phyloP scores from a whole-genome alignment of 2,797 vertebrate species.

The Discoglossus pictus region DNA sequence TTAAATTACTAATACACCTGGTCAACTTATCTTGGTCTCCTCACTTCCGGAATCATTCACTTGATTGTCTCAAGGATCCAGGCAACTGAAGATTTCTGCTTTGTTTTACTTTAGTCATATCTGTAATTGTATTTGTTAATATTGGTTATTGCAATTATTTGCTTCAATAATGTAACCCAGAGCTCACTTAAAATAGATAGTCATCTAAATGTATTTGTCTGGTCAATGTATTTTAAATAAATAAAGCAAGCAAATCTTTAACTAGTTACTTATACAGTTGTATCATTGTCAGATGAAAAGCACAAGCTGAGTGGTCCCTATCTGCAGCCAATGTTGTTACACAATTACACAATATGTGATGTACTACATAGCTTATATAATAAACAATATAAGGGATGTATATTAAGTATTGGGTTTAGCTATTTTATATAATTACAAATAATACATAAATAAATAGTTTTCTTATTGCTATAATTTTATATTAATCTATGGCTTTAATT shows the following conservation, averaged over 20 bases:
- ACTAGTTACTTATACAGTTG: not conserved
- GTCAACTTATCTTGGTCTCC: not conserved
- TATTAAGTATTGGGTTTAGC: too few relatives aligned
- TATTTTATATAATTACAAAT: too few relatives aligned
- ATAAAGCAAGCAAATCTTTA: not conserved
- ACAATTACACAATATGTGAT: too few relatives aligned
- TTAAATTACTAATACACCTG: not conserved
- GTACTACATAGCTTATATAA: too few relatives aligned
- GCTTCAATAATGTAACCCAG: not conserved
- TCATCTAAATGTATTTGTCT: conserved; percentile 4
- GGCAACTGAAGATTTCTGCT: not conserved
- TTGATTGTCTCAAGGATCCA: not conserved
- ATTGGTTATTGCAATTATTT: not conserved
- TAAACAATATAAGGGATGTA: too few relatives aligned
- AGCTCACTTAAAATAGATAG: not conserved
- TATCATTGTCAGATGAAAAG: too few relatives aligned
- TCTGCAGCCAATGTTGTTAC: too few relatives aligned
- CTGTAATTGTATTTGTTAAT: not conserved
- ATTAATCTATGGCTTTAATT: too few relatives aligned
- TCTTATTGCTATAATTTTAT: too few relatives aligned
- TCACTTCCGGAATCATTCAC: not conserved
- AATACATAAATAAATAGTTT: too few relatives aligned
- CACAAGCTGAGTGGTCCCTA: too few relatives aligned
- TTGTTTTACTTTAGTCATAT: not conserved
- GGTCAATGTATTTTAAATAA: not conserved